Percentiles rank a stretch among this genome's conserved stretches.
Evolutionary conservation across 2,113 vertebrate species (phyloP).

Genomic region (Xerus inauris): DNA sequence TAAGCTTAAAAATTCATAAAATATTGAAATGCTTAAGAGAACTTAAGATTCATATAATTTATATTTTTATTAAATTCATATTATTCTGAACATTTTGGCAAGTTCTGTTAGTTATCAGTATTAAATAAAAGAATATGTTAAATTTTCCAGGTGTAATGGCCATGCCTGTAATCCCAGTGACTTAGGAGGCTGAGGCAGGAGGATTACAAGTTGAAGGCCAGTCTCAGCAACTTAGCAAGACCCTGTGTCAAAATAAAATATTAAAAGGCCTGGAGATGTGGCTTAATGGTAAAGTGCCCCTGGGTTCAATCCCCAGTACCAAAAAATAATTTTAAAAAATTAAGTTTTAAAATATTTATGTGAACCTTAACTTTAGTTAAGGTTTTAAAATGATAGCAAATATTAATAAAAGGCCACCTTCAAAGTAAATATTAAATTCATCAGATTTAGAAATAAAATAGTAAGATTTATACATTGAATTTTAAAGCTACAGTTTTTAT

Average conservation of each 20-base stretch:
- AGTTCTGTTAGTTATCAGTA: not conserved
- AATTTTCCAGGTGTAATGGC: too few relatives aligned
- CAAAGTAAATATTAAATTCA: not conserved
- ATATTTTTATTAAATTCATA: not conserved
- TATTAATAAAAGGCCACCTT: constrained; percentile 3
- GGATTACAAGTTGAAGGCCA: too few relatives aligned
- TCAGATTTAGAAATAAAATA: constrained; percentile 37
- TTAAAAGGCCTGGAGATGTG: too few relatives aligned
- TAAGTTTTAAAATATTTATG: constrained; percentile 40
- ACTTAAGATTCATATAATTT: not conserved
- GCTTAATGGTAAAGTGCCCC: too few relatives aligned
- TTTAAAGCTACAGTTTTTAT: not conserved
- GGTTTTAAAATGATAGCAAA: not conserved
- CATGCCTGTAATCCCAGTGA: too few relatives aligned
- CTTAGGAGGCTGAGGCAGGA: too few relatives aligned
- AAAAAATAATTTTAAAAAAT: not conserved
- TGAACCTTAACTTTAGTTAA: not conserved
- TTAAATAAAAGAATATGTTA: not conserved
- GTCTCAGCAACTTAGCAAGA: too few relatives aligned
- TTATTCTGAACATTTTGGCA: constrained; percentile 38
- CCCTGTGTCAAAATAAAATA: too few relatives aligned
- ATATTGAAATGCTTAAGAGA: constrained; percentile 23
- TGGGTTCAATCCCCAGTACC: too few relatives aligned
- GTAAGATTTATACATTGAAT: not conserved
- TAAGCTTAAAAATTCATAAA: constrained; percentile 28